Evolutionary conservation across 2,113 vertebrate genomes (phyloP), one percentile per base, ranked within the genome.

Genomic region (Psammodynastes pulverulentus): DNA sequence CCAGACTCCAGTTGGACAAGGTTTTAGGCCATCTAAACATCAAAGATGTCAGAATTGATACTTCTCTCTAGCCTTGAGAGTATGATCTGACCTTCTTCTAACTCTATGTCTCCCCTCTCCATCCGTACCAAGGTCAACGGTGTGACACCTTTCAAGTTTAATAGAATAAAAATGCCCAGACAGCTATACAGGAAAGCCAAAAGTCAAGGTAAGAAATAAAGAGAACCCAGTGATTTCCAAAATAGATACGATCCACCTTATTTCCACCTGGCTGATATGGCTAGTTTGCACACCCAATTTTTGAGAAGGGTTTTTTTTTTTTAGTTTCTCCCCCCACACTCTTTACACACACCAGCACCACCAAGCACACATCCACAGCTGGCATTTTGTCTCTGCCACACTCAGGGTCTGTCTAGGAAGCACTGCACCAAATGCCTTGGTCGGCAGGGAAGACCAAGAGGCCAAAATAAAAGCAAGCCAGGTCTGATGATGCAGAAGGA

Each of bases 391-490:
- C 54, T 72, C 90, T 62, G 87, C 45, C 92, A 84, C 86, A 51
- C 45, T 90, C 84, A 79, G 87, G 93, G 89, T 92, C 91, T 86
- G 84, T 87, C 93, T 89, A 89, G 90, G 62, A 79, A 95, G 91
- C 95, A 94, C 92, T 95, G 96, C 96, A 93, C 95, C 96, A 96
- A 95, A 94, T 88, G 91, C n/a, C n/a, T n/a, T n/a, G n/a, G n/a
- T n/a, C 13, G 79, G 88, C 24, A 67, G 48, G 12, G 34, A 8
- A 23, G n/a, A 90, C 48, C 21, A 48, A 48, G 48, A 89, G 53
- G 26, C 43, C 39, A 26, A 84, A 39, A 7, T 26, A 56, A 34
- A 54, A 84, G 15, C 5, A 9, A 26, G 21, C 15, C 2, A 7
- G 8, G 24, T 45, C 43, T 34, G 84, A 12, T 10, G 5, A 34